Base-by-base conservation (phyloP, 2,113 vertebrate species). In the Leptodactylus fuscus region DNA sequence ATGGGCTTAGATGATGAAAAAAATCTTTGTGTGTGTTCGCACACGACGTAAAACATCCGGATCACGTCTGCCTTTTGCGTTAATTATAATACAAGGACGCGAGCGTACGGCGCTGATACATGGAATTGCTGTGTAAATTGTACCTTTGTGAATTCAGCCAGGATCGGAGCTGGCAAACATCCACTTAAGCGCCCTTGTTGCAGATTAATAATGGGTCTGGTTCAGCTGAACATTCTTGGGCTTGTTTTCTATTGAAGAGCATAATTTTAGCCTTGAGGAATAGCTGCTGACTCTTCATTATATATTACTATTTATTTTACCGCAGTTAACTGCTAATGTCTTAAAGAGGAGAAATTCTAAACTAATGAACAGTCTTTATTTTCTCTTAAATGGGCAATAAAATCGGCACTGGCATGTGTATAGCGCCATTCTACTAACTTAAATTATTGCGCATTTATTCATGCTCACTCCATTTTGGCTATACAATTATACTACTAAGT, bases 201-300 rank as follows among this genome's bases (percentile, higher is more conserved):
- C 51, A 83, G 34, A 83, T 73, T 60, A 83, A 83, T 83, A 55
- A 75, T 60, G 41, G 67, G 29, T 55, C 81, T 49, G 44, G 48
- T 38, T 24, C 48, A 22, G 29, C 24, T 69, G 18, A 44, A 49
- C 18, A 34, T 70, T 69, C 60, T 18, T 51, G 27, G 9, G 29
- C 81, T 82, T 38, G 11, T 58, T 74, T 60, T 60, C 51, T 75
- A 41, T 60, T 74, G 11, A 38, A 67, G 22, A 60, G 15, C 8
- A 60, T 58, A 41, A 60, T 46, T 74, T 74, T 36, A 46, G 69
- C 36, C 70, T 75, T 48, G 22, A 60, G 51, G 51, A 36, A 53
- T 51, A 58, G 49, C 34, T 46, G 70, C 81, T 62, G 81, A 75
- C 51, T 44, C 11, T 20, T 75, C 67, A 62, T 73, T 62, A 75